These are phyloP conservation scores for Coluber constrictor DNA, from an alignment of 2,797 vertebrate genomes.

Conservation along the genomic window DNA sequence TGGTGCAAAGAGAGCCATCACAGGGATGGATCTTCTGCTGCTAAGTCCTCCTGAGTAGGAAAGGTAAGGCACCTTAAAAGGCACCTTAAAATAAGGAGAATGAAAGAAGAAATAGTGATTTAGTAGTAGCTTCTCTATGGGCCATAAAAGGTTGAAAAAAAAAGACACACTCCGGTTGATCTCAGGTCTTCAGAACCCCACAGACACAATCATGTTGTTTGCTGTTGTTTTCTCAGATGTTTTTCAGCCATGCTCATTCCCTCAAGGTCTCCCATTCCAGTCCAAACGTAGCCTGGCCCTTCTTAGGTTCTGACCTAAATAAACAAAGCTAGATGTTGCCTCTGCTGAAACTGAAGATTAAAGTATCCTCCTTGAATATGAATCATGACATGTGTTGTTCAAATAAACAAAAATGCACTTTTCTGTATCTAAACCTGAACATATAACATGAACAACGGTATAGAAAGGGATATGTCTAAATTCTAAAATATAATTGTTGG, in stretches of 20 bases:
- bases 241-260: neutral
- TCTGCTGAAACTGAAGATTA: neutral
- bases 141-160: neutral
- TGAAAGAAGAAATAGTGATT: neutral
- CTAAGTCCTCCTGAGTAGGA: neutral
- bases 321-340: no score
- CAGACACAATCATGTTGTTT: neutral
- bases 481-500: conserved; percentile 47
- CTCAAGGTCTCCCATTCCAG: neutral
- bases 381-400: neutral
- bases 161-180: neutral
- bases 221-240: neutral
- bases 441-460: neutral
- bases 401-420: neutral
- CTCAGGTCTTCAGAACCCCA: neutral
- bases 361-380: neutral
- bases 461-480: conserved; percentile 3
- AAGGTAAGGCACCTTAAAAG: neutral
- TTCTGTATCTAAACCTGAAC: neutral
- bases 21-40: neutral
- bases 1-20: neutral
- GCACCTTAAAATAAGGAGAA: neutral
- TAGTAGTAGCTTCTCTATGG: neutral
- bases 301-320: no score
- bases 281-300: neutral